A percentile compares a stretch with the other conserved stretches of the same genome.
Evolutionary conservation across 2,888 invertebrate genomes (phyloP).

Genomic region (Lapara coniferarum): DNA sequence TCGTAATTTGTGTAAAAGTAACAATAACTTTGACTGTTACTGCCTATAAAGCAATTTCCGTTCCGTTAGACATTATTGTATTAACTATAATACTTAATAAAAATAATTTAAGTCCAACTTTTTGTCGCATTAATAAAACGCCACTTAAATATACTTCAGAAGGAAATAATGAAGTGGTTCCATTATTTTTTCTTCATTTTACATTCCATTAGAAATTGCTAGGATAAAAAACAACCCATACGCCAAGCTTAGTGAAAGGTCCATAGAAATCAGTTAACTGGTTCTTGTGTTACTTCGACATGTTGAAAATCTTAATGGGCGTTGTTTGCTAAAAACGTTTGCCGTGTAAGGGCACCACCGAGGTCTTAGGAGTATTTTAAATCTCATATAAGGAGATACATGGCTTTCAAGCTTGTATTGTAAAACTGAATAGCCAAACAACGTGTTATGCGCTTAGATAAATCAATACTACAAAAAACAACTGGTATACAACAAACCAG

Average conservation of each 20-base stretch:
- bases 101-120: neutral
- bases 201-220: constrained; percentile 18
- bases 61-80: neutral
- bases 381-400: constrained; percentile 4
- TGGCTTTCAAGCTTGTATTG: constrained; percentile 9
- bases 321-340: constrained; percentile 24
- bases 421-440: neutral
- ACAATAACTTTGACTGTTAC: too few species aligned
- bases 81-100: neutral
- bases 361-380: constrained; percentile 18
- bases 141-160: constrained; percentile 10
- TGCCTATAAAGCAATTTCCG: too few species aligned
- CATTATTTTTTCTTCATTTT: constrained; percentile 12
- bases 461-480: neutral
- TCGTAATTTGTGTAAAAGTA: too few species aligned
- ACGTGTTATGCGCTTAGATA: neutral
- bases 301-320: constrained; percentile 23
- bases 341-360: constrained; percentile 12
- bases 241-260: constrained; percentile 15
- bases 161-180: constrained; percentile 11
- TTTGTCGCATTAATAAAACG: constrained; percentile 14
- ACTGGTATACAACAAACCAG: neutral
- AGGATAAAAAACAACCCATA: constrained; percentile 14
- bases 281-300: constrained; percentile 20
- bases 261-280: constrained; percentile 22